Base-by-base conservation (phyloP, 2,797 vertebrate species). In the Darevskia mixta region DNA sequence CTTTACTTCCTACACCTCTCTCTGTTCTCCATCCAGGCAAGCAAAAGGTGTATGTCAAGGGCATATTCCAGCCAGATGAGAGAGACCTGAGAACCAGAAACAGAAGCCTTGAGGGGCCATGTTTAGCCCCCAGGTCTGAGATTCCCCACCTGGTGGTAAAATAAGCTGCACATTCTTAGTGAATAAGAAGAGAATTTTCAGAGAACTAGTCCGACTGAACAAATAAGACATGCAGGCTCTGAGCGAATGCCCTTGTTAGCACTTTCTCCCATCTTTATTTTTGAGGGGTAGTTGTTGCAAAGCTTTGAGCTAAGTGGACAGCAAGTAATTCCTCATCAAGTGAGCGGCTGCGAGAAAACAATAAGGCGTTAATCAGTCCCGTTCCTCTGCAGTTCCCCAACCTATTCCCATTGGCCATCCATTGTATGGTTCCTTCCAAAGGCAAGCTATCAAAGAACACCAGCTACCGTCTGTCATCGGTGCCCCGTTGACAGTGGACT, bases 391-490 rank as follows among this genome's bases (percentile, higher is more conserved):
- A 49, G 49, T 18, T 80, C 67, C 83, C 25, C n/a, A 64, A 43
- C 85, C 23, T 17, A 18, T 83, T 83, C 43, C 17, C 32, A 79
- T 58, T n/a, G 27, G 41, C 25, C 49, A 6, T 5, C n/a, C 20
- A 49, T 79, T 29, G 15, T 66, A 20, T 38, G n/a, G 32, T 81
- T 55, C 71, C 69, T 58, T 38, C 83, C 85, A 88, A 87, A 94
- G 90, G 86, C 80, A 85, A 90, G 88, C 77, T 96, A 96, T 94
- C 93, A 41, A 91, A 90, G 80, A 96, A 82, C 90, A 94, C 85
- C 66, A 95, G 90, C 92, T 95, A 93, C 89, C 64, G 94, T 91
- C 93, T 96, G 92, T 95, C 96, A 95, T 95, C 96, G 0, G 90
- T 79, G 90, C 5, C 0, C 89, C 88, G 79, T 92, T 91, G 94